Evolutionary conservation across 2,113 vertebrate genomes (phyloP).

Genomic region (Lepisosteus oculatus): DNA sequence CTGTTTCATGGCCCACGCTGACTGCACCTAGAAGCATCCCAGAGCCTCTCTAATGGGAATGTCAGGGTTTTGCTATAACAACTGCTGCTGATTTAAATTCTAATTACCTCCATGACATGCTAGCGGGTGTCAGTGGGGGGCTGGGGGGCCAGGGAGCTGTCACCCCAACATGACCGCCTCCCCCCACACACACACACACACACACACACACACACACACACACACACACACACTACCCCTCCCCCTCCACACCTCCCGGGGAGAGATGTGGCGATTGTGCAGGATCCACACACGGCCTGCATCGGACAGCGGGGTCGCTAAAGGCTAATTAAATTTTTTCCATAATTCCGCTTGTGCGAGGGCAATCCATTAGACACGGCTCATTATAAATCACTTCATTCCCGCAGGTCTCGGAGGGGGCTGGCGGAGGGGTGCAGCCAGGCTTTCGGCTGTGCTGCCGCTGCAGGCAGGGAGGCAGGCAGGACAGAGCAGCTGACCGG

Average conservation of each 20-base stretch:
- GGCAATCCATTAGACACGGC: constrained; percentile 65
- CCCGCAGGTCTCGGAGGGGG: constrained; percentile 12
- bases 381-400: constrained; percentile 66
- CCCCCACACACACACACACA: not conserved
- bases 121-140: constrained; percentile 23
- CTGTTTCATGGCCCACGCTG: not conserved
- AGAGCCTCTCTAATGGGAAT: constrained; percentile 15
- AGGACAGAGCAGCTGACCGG: too few relatives aligned
- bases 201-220: not conserved
- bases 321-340: constrained; percentile 73
- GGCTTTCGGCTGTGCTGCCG: too few relatives aligned
- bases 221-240: not conserved
- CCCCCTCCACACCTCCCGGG: too few relatives aligned
- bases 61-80: constrained; percentile 32
- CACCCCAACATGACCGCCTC: not conserved
- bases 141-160: not conserved
- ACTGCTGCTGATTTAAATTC: constrained; percentile 39
- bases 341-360: constrained; percentile 65
- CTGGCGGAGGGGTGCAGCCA: not conserved
- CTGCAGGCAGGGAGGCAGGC: too few relatives aligned
- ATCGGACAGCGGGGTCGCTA: constrained; percentile 61
- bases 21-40: not conserved
- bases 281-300: constrained; percentile 23
- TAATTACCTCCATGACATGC: constrained; percentile 50
- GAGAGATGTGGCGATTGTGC: not conserved